A percentile compares a stretch with the other conserved stretches of the same genome.
phyloP scores from a whole-genome alignment of 2,888 invertebrate genomes.

The Synergus japonicus region DNA sequence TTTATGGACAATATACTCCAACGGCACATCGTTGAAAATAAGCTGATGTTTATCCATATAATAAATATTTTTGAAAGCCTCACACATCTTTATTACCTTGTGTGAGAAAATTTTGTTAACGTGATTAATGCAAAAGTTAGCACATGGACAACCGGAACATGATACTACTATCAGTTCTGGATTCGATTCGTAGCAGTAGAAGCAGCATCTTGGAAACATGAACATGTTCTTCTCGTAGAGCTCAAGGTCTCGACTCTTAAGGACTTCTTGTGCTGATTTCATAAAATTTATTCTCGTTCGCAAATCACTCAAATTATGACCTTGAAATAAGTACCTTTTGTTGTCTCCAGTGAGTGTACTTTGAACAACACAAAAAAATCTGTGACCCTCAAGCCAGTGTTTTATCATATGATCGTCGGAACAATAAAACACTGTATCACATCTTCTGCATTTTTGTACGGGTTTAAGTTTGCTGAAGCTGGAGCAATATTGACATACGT shows the following conservation, averaged over 20 bases:
- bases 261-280: not conserved
- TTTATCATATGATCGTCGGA: not conserved
- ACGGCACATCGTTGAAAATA: not conserved
- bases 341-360: not conserved
- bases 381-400: too few relatives aligned
- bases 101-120: not conserved
- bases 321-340: not conserved
- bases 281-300: not conserved
- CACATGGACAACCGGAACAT: constrained; percentile 49
- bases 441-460: not conserved
- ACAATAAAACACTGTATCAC: not conserved
- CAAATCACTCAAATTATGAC: too few relatives aligned
- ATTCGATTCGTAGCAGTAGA: constrained; percentile 60
- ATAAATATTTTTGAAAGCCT: too few relatives aligned
- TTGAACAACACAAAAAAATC: too few relatives aligned
- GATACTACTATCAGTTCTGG: constrained; percentile 56
- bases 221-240: constrained; percentile 62
- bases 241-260: constrained; percentile 52
- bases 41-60: not conserved
- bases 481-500: not conserved
- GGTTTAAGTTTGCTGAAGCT: not conserved
- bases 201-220: constrained; percentile 64
- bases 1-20: too few relatives aligned
- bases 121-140: constrained; percentile 18
- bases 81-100: too few relatives aligned